phyloP scores from a whole-genome alignment of 2,113 vertebrate species.

The Stomatorhinus ivindoensis region DNA sequence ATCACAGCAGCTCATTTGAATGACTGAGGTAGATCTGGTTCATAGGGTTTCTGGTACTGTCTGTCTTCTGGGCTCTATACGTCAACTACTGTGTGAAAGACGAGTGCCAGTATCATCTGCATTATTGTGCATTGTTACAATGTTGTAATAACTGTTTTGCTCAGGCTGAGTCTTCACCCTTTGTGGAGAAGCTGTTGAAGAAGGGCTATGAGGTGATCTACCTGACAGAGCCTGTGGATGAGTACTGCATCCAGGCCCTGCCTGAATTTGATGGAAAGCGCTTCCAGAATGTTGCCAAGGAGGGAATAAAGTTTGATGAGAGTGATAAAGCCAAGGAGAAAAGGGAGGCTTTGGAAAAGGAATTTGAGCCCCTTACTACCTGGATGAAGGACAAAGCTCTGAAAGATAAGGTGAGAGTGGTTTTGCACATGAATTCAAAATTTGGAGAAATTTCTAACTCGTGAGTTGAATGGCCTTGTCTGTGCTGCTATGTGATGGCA shows the following conservation, averaged over 20 bases:
- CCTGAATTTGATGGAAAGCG: conserved; percentile 96
- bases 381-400: conserved; percentile 96
- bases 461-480: not conserved
- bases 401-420: conserved; percentile 78
- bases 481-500: not conserved
- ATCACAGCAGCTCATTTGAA: not conserved
- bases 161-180: conserved; percentile 91
- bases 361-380: conserved; percentile 83
- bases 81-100: not conserved
- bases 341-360: conserved; percentile 83
- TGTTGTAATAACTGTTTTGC: not conserved
- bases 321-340: conserved; percentile 88
- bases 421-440: not conserved
- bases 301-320: conserved; percentile 93
- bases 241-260: conserved; percentile 95
- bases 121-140: not conserved
- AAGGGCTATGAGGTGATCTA: conserved; percentile 98
- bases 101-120: not conserved
- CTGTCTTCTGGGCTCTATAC: not conserved
- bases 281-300: conserved; percentile 97
- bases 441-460: not conserved
- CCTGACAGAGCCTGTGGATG: conserved; percentile 93
- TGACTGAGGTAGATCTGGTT: not conserved
- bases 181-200: conserved; percentile 89
- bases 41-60: not conserved